Evolutionary conservation across 2,113 vertebrate species (phyloP), one percentile per base, ranked within the genome.

Genomic region (Podiceps cristatus): DNA sequence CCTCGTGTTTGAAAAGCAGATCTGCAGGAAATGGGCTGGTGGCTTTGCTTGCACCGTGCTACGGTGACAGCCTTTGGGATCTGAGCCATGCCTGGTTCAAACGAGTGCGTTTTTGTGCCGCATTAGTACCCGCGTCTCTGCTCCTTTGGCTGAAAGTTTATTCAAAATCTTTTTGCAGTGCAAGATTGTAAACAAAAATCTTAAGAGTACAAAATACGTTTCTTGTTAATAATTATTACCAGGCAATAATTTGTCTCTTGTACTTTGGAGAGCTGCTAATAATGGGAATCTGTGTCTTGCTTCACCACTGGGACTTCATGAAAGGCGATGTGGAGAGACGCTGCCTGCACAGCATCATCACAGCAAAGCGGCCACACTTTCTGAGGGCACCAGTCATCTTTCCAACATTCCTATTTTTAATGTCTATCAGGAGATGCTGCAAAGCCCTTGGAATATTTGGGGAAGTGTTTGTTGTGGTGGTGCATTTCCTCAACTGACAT

Each of bases 221-320:
- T 68, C 58, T 58, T 1, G 0, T 80, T 86, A 77, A 33, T 83
- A 77, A 66, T 77, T 90, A 90, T 40, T 69, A 35, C 40, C 62
- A 86, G 71, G 63, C 31, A 69, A 56, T 80, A 83, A 63, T 80
- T 92, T 88, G 44, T 92, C 71, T 92, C 47, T 53, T 72, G 17
- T 37, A 27, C 85, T 96, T 94, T 42, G 67, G 71, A 88, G 85
- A 93, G n/a, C 74, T 76, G 78, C 77, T 93, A 23, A 77, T 86
- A 77, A 77, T 55, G 82, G 67, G 40, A 76, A 88, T 89, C 37
- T 66, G 45, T 90, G 72, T 85, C 52, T 47, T 68, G 64, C 77
- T 63, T 86, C 74, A 92, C 78, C 47, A 5, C 55, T 62, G 90
- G 86, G 75, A 74, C 78, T 47, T 71, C 75, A 24, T 86, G 88